Conservation (phyloP, 2,797 vertebrate genomes). For the Hipposideros larvatus region DNA sequence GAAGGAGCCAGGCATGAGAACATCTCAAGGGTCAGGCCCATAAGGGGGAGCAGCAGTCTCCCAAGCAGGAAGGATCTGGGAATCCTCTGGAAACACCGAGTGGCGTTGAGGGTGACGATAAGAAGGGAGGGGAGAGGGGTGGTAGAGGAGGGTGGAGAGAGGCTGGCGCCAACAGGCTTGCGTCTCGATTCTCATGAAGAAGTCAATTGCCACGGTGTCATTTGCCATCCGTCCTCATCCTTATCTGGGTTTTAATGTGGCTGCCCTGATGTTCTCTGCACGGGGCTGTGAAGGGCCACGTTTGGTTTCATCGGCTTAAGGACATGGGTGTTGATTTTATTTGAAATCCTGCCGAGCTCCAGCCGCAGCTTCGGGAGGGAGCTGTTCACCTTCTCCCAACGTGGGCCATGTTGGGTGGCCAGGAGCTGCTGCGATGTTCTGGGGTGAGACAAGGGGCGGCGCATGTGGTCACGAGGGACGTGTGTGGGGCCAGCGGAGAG, state of each 20-base stretch:
- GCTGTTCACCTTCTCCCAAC: neutral
- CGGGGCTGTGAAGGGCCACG: neutral
- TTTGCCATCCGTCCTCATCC: neutral
- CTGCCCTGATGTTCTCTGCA: no score
- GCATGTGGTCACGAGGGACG: neutral
- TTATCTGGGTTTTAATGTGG: neutral
- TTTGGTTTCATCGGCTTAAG: neutral
- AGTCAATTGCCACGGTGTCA: rapidly evolving
- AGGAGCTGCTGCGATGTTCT: rapidly evolving
- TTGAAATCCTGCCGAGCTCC: neutral
- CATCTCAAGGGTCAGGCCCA: neutral
- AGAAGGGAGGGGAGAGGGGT: rapidly evolving
- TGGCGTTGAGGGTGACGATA: rapidly evolving
- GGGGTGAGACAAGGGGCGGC: neutral
- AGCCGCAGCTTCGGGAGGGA: neutral
- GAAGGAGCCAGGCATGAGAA: neutral
- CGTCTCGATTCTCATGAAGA: neutral
- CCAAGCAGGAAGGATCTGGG: neutral
- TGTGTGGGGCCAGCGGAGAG: neutral
- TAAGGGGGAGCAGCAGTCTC: neutral
- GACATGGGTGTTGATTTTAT: neutral
- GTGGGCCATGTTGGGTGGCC: neutral
- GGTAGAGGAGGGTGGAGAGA: neutral
- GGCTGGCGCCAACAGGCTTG: neutral
- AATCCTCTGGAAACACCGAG: neutral